Conservation (phyloP, 2,888 invertebrate species). For the Drosophila nr. perissopoda region DNA sequence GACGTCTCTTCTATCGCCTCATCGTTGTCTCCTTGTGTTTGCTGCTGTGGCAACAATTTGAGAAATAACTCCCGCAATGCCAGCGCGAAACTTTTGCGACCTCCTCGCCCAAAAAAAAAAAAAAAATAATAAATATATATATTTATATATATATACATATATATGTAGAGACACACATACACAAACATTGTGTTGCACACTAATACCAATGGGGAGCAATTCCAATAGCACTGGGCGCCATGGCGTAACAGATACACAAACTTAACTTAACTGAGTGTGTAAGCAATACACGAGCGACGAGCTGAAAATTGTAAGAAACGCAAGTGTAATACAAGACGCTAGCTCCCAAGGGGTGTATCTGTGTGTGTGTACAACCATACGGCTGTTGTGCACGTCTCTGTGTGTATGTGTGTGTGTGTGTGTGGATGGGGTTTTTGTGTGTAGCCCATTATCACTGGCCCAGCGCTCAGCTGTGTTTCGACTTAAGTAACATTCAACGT, state of each 20-base stretch:
- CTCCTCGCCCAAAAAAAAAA: conserved; percentile 16
- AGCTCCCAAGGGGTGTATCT: not conserved
- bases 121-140: not conserved
- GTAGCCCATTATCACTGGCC: conserved; percentile 65
- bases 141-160: not conserved
- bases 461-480: conserved; percentile 70
- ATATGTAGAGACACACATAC: conserved; percentile 2
- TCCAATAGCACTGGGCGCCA: conserved; percentile 61
- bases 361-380: not conserved
- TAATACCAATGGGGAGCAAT: conserved; percentile 54
- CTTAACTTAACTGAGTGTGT: conserved; percentile 76
- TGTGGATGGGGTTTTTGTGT: conserved; percentile 12
- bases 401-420: conserved; percentile 9
- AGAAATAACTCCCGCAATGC: conserved; percentile 75
- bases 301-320: conserved; percentile 65
- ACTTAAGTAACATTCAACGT: conserved; percentile 74
- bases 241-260: conserved; percentile 76
- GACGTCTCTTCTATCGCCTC: conserved; percentile 43
- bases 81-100: conserved; percentile 44
- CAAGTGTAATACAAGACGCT: conserved; percentile 56
- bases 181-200: conserved; percentile 14
- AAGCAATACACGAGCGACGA: conserved; percentile 68
- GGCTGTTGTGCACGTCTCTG: not conserved
- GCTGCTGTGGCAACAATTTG: conserved; percentile 80
- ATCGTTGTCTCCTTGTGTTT: conserved; percentile 20